These are phyloP conservation scores for Streptopelia turtur DNA, from an alignment of 2,797 vertebrate genomes.

Conservation along the genomic window DNA sequence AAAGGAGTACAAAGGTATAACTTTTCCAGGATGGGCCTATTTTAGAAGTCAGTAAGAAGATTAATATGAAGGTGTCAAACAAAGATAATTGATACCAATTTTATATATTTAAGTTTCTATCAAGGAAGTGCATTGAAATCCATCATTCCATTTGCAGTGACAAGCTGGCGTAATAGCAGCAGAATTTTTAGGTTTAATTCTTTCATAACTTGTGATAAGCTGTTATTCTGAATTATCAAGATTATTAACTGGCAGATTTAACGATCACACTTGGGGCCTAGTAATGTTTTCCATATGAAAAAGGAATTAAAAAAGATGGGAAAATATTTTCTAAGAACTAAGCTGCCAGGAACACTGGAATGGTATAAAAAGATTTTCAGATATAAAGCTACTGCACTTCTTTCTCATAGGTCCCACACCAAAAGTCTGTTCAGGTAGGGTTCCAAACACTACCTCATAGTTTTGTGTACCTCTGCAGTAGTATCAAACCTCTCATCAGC, in stretches of 20 bases:
- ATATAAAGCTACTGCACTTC: neutral
- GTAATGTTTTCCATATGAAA: conserved; percentile 41
- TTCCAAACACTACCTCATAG: neutral
- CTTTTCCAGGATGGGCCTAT: conserved; percentile 52
- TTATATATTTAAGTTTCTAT: conserved; percentile 60
- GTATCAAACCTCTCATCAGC: neutral
- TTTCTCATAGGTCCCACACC: neutral
- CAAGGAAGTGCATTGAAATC: conserved; percentile 60
- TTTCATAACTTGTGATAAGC: conserved; percentile 48
- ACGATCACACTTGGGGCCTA: conserved; percentile 35
- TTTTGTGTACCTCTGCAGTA: neutral
- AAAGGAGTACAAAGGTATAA: conserved; percentile 48
- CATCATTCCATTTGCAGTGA: conserved; percentile 69
- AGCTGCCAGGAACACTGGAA: neutral
- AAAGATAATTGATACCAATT: conserved; percentile 72
- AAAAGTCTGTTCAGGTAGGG: neutral
- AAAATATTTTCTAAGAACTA: neutral
- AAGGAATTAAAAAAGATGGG: conserved; percentile 12
- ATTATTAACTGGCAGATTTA: conserved; percentile 55
- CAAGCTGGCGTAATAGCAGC: conserved; percentile 41
- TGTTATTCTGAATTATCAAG: conserved; percentile 58
- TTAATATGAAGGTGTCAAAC: conserved; percentile 61
- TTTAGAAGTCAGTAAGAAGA: conserved; percentile 43
- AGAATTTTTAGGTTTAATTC: conserved; percentile 61
- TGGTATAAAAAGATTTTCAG: neutral